A percentile compares a stretch with the other conserved stretches of the same genome.
phyloP scores from a whole-genome alignment of 2,797 vertebrate species.

The Acanthornis magna region DNA sequence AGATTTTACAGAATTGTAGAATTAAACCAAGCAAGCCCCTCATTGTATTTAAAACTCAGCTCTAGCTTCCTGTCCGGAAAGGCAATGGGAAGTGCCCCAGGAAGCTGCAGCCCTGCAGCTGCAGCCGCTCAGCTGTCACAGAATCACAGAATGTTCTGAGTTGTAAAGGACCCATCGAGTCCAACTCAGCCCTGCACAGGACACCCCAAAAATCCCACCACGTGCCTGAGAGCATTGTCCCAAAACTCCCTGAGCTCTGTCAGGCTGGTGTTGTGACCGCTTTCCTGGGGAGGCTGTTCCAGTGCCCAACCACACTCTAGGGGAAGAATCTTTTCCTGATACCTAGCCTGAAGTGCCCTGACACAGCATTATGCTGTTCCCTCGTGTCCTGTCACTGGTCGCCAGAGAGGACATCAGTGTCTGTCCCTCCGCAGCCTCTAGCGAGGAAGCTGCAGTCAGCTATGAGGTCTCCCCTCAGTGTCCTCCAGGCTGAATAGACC shows the following conservation, averaged over 20 bases:
- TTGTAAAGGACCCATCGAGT: neutral
- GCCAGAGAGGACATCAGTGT: neutral
- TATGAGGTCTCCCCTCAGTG: neutral
- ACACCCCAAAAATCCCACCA: neutral
- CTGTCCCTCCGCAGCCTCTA: neutral
- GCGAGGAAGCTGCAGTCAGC: neutral
- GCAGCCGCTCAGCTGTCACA: no score
- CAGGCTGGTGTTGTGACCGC: neutral
- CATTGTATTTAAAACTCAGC: neutral
- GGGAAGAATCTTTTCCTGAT: neutral
- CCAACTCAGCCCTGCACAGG: neutral
- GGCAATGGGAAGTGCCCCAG: neutral
- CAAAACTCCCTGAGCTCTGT: neutral
- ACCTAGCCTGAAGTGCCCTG: neutral
- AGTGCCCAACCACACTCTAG: no score
- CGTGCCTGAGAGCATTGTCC: neutral
- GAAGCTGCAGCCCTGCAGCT: neutral
- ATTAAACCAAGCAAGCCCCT: rapidly evolving
- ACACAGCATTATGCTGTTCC: neutral
- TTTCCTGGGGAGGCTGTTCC: neutral
- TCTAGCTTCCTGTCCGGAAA: neutral
- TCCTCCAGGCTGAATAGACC: neutral
- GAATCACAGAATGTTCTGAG: neutral
- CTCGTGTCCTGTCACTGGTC: neutral
- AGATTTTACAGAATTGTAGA: neutral